Conservation (phyloP, 2,797 vertebrate genomes). For the Garrulus glandarius region DNA sequence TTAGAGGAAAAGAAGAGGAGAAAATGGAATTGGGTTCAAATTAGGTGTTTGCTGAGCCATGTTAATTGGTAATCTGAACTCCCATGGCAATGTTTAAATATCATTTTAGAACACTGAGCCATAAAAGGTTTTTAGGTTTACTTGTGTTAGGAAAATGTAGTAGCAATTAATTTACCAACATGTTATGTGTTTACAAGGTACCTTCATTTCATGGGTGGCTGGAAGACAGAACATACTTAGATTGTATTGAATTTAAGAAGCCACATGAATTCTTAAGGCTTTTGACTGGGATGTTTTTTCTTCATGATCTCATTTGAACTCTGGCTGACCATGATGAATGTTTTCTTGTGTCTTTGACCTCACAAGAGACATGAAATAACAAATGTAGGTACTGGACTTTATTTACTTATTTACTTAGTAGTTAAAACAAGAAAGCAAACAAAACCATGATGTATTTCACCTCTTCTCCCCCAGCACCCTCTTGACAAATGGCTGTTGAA, state of each 20-base stretch:
- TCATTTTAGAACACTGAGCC: neutral
- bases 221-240: neutral
- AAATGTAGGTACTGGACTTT: neutral
- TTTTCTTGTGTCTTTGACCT: constrained; percentile 32
- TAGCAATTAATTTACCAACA: constrained; percentile 34
- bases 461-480: neutral
- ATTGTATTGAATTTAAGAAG: neutral
- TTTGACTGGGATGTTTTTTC: neutral
- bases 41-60: neutral
- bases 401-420: constrained; percentile 54
- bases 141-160: neutral
- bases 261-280: neutral
- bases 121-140: constrained; percentile 16
- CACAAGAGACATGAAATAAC: neutral
- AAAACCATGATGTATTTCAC: constrained; percentile 7
- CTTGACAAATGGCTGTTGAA: constrained; percentile 51
- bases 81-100: neutral
- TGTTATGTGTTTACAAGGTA: constrained; percentile 1
- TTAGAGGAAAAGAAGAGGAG: neutral
- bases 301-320: constrained; percentile 5
- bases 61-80: neutral
- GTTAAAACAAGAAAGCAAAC: constrained; percentile 48
- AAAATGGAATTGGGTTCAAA: neutral
- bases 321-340: neutral
- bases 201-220: constrained; percentile 53